These are phyloP conservation scores for Trichoplusia ni DNA, from an alignment of 1,140 invertebrate genomes.

Conservation along the genomic window DNA sequence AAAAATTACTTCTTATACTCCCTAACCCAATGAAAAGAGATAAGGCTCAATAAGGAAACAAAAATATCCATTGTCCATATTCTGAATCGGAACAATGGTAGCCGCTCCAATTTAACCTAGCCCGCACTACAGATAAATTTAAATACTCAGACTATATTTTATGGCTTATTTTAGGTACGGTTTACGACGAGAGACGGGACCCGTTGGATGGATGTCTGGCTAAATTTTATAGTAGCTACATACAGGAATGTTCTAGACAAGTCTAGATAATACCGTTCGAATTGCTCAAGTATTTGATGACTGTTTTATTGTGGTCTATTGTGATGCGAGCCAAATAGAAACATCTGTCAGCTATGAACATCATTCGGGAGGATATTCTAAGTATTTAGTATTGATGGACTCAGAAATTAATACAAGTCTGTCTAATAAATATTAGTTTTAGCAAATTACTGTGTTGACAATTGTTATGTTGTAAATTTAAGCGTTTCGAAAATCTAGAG, in stretches of 20 bases:
- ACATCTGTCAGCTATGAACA: slow-evolving; percentile 3
- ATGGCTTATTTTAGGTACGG: slow-evolving; percentile 74
- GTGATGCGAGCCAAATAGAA: neutral
- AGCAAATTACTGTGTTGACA: no score
- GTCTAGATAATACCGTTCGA: slow-evolving; percentile 30
- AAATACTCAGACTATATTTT: slow-evolving; percentile 78
- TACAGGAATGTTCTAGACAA: slow-evolving; percentile 30
- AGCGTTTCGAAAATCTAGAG: no score
- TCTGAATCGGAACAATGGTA: slow-evolving; percentile 2
- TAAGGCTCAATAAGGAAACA: no score
- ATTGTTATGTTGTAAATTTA: no score
- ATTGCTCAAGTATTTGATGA: slow-evolving; percentile 24
- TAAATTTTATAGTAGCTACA: slow-evolving; percentile 59
- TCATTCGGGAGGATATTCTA: neutral
- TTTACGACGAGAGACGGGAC: slow-evolving; percentile 70
- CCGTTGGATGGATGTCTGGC: slow-evolving; percentile 60
- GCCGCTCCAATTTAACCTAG: slow-evolving; percentile 49
- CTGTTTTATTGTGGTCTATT: slow-evolving; percentile 13
- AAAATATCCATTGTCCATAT: neutral
- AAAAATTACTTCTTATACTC: no score
- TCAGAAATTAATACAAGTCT: neutral
- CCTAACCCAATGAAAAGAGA: no score
- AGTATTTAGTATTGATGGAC: neutral
- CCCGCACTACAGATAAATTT: slow-evolving; percentile 67
- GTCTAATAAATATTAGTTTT: no score